phyloP scores from a whole-genome alignment of 2,113 vertebrate species.

The Ptilorrhoa leucosticta region DNA sequence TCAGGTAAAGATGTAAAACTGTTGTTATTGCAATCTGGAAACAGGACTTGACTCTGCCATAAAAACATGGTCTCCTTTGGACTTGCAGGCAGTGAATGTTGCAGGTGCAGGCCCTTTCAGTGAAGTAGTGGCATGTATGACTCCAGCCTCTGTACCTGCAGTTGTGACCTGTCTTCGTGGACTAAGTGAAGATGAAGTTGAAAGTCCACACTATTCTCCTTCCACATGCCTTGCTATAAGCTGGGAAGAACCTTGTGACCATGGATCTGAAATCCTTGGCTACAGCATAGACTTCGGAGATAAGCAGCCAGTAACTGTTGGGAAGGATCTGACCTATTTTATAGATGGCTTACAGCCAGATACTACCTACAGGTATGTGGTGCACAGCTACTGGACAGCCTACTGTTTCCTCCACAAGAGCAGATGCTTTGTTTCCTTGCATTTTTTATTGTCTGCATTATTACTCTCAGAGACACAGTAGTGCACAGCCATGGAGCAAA shows the following conservation, averaged over 20 bases:
- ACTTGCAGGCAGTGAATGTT: conserved; percentile 82
- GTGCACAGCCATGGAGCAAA: neutral
- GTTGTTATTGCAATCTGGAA: neutral
- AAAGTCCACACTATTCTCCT: conserved; percentile 78
- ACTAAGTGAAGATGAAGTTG: conserved; percentile 82
- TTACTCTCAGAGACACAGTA: neutral
- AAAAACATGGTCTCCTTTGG: neutral
- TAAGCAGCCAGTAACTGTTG: conserved; percentile 84
- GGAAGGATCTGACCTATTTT: conserved; percentile 82
- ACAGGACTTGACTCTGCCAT: neutral
- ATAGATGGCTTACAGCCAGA: conserved; percentile 91
- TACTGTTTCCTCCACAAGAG: neutral
- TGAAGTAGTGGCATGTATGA: conserved; percentile 85
- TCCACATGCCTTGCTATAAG: conserved; percentile 90
- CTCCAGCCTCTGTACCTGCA: conserved; percentile 91
- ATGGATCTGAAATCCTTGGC: conserved; percentile 91
- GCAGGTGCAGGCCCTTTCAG: conserved; percentile 91
- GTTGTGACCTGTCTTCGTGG: conserved; percentile 84
- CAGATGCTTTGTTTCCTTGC: neutral
- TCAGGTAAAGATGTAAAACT: conserved; percentile 76
- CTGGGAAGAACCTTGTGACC: conserved; percentile 90
- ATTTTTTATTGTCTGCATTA: neutral
- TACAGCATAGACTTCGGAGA: conserved; percentile 95
- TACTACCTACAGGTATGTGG: conserved; percentile 90
- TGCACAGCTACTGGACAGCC: neutral